phyloP scores from a whole-genome alignment of 2,113 vertebrate genomes.

The Ornithorhynchus anatinus region DNA sequence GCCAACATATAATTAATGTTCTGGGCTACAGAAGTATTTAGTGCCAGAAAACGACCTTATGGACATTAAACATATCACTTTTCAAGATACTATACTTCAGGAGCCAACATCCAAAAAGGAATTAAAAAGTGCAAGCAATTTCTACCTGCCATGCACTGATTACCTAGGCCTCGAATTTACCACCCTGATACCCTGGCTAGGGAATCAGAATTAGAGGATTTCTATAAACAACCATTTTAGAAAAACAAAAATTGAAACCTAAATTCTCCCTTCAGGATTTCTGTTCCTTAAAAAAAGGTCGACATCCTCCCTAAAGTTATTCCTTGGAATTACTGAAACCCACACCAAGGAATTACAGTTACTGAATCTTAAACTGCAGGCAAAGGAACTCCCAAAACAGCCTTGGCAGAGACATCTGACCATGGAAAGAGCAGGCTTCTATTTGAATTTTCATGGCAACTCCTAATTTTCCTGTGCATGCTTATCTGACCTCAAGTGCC shows the following conservation, averaged over 20 bases:
- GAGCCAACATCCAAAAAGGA: conserved; percentile 16
- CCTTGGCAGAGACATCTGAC: too few relatives aligned
- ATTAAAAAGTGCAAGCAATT: conserved; percentile 36
- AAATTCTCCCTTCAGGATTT: background rate
- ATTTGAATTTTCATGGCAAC: too few relatives aligned
- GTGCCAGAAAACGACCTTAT: background rate
- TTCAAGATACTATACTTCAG: conserved; percentile 26
- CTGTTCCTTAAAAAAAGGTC: background rate
- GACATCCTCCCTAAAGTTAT: too few relatives aligned
- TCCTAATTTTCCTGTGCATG: too few relatives aligned
- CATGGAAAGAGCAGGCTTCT: too few relatives aligned
- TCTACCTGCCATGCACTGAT: conserved; percentile 46
- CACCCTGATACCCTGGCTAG: conserved; percentile 21
- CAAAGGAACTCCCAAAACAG: too few relatives aligned
- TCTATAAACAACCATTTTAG: conserved; percentile 25
- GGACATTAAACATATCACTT: conserved; percentile 21
- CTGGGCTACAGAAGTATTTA: background rate
- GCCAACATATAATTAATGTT: conserved; percentile 11
- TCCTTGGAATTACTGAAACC: too few relatives aligned
- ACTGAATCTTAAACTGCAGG: too few relatives aligned
- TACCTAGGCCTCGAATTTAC: conserved; percentile 54
- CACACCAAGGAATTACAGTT: too few relatives aligned
- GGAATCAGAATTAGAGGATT: conserved; percentile 37
- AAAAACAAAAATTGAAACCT: conserved; percentile 28
- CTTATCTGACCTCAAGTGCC: too few relatives aligned